Evolutionary conservation across 1,140 invertebrate species (phyloP), one percentile per base, ranked within the genome.

Genomic region (Neodiprion pinetum): DNA sequence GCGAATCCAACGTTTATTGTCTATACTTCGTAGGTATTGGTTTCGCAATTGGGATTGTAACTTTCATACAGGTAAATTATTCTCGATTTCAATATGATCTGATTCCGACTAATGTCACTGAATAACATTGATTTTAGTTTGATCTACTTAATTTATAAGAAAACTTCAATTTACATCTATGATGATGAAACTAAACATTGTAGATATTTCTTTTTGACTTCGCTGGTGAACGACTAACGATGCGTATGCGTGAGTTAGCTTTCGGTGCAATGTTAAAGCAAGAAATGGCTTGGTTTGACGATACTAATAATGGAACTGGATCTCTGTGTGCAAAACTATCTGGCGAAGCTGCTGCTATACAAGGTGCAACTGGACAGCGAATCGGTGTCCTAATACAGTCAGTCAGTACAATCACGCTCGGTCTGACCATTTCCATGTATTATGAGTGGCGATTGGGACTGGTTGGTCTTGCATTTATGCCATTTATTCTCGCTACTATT

Each of bases 241-340:
- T 91, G 71, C 85, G 94, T 69, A 80, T 96, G 1, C 84, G 94
- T 66, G 88, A 90, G 28, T 77, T 88, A 11, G 88, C 93, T 67
- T 95, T 96, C 79, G 86, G 89, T 71, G 90, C 91, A 1, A 91
- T 96, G 80, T 78, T 96, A 7, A 87, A 90, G 23, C 93, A 95
- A 88, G 93, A 95, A 80, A 90, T 95, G 7, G 92, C 88, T 10
- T 96, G 94, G 91, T 96, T 93, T 83, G 95, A 96, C 80, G 88
- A 92, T 70, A 90, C 92, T 75, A 83, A 89, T 47, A 94, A 95
- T 81, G 90, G 92, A 9, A 91, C 92, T 0, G 93, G 93, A 7
- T 91, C 92, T 49, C 83, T 96, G 0, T 94, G 93, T 73, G 92
- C 93, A 1, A 85, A 91, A 28, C 86, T 96, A 1, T 94, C 94